Evolutionary conservation across 2,888 invertebrate genomes (phyloP).

Genomic region (Lepidocyrtoides sp.): DNA sequence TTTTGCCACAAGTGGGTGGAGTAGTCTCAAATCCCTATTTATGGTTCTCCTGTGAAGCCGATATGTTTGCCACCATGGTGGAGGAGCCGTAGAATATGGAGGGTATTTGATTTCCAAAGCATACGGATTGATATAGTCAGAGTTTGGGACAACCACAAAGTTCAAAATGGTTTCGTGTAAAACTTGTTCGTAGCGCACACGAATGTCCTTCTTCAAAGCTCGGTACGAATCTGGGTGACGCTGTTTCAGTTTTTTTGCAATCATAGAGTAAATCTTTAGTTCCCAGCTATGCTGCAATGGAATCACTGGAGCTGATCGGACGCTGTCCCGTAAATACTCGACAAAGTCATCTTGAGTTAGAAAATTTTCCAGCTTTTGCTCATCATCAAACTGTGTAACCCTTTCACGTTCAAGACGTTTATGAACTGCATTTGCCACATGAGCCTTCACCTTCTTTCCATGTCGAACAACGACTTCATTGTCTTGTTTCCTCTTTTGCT

Average conservation of each 20-base stretch:
- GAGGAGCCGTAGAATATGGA: slow-evolving; percentile 73
- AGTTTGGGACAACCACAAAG: slow-evolving; percentile 80
- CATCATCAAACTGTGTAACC: slow-evolving; percentile 17
- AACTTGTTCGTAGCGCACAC: slow-evolving; percentile 78
- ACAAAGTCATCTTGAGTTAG: slow-evolving; percentile 84
- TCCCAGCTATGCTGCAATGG: slow-evolving; percentile 81
- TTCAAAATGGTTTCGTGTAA: slow-evolving; percentile 82
- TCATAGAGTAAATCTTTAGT: slow-evolving; percentile 78
- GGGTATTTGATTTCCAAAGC: slow-evolving; percentile 80
- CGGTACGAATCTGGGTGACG: slow-evolving; percentile 78
- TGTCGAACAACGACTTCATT: slow-evolving; percentile 80
- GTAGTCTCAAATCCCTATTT: slow-evolving; percentile 65
- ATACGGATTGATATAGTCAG: slow-evolving; percentile 78
- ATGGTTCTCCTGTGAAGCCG: slow-evolving; percentile 61
- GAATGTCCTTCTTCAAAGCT: slow-evolving; percentile 76
- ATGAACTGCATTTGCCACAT: slow-evolving; percentile 69
- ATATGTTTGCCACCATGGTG: slow-evolving; percentile 81
- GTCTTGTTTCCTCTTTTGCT: slow-evolving; percentile 78
- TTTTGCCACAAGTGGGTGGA: slow-evolving; percentile 80
- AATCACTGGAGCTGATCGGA: slow-evolving; percentile 82
- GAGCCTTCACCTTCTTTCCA: slow-evolving; percentile 78
- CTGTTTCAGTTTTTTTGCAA: slow-evolving; percentile 75
- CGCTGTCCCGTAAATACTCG: slow-evolving; percentile 83
- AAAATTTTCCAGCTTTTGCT: slow-evolving; percentile 75
- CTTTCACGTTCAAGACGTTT: slow-evolving; percentile 52